Evolutionary conservation across 92 coral and sea anemone species (phyloP).

Genomic region (Epizoanthus illoricatus): DNA sequence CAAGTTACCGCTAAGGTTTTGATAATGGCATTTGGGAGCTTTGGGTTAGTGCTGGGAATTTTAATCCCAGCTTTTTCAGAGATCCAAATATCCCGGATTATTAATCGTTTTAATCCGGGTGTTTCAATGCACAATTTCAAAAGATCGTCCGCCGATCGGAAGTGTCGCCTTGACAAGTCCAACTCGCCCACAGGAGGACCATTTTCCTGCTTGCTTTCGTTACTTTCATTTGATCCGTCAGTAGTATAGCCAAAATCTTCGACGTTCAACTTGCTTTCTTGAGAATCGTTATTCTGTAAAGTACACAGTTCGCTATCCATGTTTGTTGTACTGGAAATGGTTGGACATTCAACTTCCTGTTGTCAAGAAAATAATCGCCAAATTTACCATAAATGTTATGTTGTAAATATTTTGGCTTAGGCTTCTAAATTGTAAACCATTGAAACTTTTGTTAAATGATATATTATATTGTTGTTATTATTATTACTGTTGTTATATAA

Average conservation of each 20-base stretch:
- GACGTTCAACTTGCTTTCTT: background rate
- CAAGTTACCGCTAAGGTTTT: slow-evolving; percentile 15
- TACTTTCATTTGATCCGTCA: background rate
- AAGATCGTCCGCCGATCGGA: slow-evolving; percentile 5
- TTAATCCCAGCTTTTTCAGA: background rate
- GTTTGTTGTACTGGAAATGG: too few relatives aligned
- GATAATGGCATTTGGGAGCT: background rate
- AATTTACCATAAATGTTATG: too few relatives aligned
- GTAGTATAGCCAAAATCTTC: background rate
- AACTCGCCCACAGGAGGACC: background rate
- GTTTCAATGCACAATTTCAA: slow-evolving; percentile 20
- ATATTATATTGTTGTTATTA: too few relatives aligned
- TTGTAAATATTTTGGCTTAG: too few relatives aligned
- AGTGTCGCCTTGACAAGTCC: slow-evolving; percentile 23
- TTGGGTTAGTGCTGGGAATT: slow-evolving; percentile 4
- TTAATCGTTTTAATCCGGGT: slow-evolving; percentile 6
- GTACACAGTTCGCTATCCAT: background rate
- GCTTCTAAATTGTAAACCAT: too few relatives aligned
- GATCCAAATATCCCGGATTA: slow-evolving; percentile 31
- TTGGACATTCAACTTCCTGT: too few relatives aligned
- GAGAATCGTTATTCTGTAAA: background rate
- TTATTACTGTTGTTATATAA: too few relatives aligned
- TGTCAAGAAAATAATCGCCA: too few relatives aligned
- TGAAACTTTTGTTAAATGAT: too few relatives aligned
- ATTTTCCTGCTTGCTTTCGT: background rate